Evolutionary conservation across 2,113 vertebrate species (phyloP), one percentile per base, ranked within the genome.

Genomic region (Piprites chloris): DNA sequence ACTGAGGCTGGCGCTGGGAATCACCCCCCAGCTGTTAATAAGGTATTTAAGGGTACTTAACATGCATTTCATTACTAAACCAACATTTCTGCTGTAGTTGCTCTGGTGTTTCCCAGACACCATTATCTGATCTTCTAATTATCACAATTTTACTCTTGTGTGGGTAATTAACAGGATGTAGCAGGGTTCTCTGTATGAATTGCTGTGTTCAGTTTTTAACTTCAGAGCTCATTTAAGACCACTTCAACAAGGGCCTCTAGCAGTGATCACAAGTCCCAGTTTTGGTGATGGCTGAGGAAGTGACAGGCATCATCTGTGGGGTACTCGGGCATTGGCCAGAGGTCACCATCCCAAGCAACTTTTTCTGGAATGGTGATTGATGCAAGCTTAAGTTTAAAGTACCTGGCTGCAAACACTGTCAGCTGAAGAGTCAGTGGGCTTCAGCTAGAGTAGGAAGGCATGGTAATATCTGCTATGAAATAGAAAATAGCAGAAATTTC

Each of bases 101-200:
- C 37, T 82, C 74, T 86, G 67, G 72, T 91, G 50, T 94, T 96
- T 87, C 90, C 87, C 85, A 87, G 87, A 58, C 63, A 66, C 7
- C 10, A 28, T 94, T 85, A 78, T 93, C 81, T 91, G 50, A 85
- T 94, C 35, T 83, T 83, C 72, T 91, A 86, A 93, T 88, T 90
- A 95, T 52, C 35, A 19, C 50, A 50, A 2, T 83, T 93, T 88
- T 65, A 67, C 93, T 91, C 47, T 90, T 67, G 14, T n/a, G 55
- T n/a, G 52, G 35, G 52, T 90, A 88, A 74, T 90, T 92, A 94
- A 71, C 39, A 89, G 61, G 41, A 75, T 47, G 16, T 33, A 56
- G 67, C 44, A 52, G 26, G 26, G n/a, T 46, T 91, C 19, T 95
- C 67, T 86, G 30, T 78, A 39, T 63, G 75, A 91, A 90, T 55